These are phyloP conservation scores for Noctua janthina DNA, from an alignment of 2,888 invertebrate species.

Conservation along the genomic window DNA sequence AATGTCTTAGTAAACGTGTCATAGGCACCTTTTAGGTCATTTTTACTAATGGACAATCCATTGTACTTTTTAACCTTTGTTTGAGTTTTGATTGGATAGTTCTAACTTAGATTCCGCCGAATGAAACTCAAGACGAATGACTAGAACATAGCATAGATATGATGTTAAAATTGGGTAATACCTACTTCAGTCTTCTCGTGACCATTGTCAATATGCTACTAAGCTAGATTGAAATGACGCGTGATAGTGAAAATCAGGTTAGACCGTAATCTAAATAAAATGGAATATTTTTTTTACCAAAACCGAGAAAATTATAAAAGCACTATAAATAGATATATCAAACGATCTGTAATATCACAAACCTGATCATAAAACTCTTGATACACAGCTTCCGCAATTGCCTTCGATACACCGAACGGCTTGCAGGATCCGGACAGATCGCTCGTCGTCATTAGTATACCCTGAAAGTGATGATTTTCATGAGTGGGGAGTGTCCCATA, in stretches of 20 bases:
- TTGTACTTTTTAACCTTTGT: background rate
- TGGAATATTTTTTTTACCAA: background rate
- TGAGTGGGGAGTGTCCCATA: background rate
- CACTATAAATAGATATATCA: background rate
- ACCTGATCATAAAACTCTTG: constrained; percentile 90
- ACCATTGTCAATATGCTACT: background rate
- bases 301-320: background rate
- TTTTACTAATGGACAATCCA: background rate
- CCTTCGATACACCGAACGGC: constrained; percentile 89
- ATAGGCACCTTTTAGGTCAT: too few species aligned
- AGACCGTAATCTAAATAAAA: background rate
- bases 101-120: background rate
- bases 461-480: constrained; percentile 71
- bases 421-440: constrained; percentile 91
- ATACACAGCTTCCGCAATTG: constrained; percentile 89
- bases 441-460: constrained; percentile 90
- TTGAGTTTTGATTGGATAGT: background rate
- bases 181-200: background rate
- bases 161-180: background rate
- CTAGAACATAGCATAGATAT: background rate
- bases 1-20: background rate
- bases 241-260: background rate
- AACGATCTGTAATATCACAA: constrained; percentile 8
- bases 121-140: background rate
- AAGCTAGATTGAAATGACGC: background rate